Evolutionary conservation across 2,797 vertebrate genomes (phyloP).

Genomic region (Gymnocypris eckloni): DNA sequence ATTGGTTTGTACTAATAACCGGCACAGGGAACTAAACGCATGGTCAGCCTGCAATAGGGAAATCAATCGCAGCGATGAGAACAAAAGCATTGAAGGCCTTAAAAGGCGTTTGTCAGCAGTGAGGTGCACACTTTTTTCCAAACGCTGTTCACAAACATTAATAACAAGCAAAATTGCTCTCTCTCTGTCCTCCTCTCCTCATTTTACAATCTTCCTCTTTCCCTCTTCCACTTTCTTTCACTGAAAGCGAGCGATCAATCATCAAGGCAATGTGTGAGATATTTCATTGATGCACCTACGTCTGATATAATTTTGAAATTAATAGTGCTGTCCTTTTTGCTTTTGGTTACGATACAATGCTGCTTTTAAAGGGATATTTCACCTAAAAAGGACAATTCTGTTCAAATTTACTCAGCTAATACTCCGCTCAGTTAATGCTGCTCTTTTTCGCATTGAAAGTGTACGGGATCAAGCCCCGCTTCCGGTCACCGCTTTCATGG

Average conservation of each 20-base stretch:
- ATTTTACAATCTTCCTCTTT: conserved; percentile 22
- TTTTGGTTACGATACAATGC: background rate
- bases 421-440: background rate
- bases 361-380: background rate
- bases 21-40: conserved; percentile 35
- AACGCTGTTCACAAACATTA: conserved; percentile 41
- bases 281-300: conserved; percentile 31
- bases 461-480: too few relatives aligned
- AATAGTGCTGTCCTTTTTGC: conserved; percentile 7
- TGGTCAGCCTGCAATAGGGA: conserved; percentile 35
- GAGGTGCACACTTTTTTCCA: conserved; percentile 17
- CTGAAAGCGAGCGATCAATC: conserved; percentile 49
- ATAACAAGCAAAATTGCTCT: conserved; percentile 25
- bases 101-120: conserved; percentile 41
- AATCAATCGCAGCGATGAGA: conserved; percentile 40
- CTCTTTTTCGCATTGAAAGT: background rate
- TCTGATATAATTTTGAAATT: conserved; percentile 45
- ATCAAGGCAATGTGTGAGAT: conserved; percentile 40
- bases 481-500: background rate
- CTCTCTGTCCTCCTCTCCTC: background rate
- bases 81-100: conserved; percentile 34
- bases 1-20: conserved; percentile 52
- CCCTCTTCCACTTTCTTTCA: conserved; percentile 5
- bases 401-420: background rate
- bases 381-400: background rate